Percentiles rank a stretch among this genome's conserved stretches.
Evolutionary conservation across 2,113 vertebrate species (phyloP).

Genomic region (Scortum barcoo): DNA sequence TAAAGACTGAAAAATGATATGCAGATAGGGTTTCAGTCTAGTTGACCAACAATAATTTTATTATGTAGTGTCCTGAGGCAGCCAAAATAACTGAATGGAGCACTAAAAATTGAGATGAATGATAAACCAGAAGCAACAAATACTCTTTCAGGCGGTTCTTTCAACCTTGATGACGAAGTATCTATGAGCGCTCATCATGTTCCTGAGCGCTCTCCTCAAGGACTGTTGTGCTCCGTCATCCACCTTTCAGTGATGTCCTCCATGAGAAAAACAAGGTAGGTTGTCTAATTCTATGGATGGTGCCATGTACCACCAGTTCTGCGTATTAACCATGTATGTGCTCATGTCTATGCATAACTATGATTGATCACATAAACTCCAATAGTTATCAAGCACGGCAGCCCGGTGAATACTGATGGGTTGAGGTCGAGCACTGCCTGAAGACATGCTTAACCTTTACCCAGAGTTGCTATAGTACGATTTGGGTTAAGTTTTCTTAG

Average conservation of each 20-base stretch:
- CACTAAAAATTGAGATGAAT: background rate
- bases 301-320: background rate
- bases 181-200: background rate
- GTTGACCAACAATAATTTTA: background rate
- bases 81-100: background rate
- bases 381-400: background rate
- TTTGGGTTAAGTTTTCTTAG: background rate
- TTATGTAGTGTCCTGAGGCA: background rate
- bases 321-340: background rate
- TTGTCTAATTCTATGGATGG: background rate
- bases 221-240: background rate
- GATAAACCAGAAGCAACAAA: background rate
- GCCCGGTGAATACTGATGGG: background rate
- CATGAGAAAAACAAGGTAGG: background rate
- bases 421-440: background rate
- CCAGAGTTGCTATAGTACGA: background rate
- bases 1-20: too few relatives aligned
- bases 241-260: background rate
- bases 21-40: too few relatives aligned
- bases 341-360: slow-evolving; percentile 6
- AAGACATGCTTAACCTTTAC: background rate
- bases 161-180: background rate
- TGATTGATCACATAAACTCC: background rate
- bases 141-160: background rate
- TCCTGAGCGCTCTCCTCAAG: background rate